phyloP scores from a whole-genome alignment of 1,140 invertebrate species.

The Drosophila aff. region DNA sequence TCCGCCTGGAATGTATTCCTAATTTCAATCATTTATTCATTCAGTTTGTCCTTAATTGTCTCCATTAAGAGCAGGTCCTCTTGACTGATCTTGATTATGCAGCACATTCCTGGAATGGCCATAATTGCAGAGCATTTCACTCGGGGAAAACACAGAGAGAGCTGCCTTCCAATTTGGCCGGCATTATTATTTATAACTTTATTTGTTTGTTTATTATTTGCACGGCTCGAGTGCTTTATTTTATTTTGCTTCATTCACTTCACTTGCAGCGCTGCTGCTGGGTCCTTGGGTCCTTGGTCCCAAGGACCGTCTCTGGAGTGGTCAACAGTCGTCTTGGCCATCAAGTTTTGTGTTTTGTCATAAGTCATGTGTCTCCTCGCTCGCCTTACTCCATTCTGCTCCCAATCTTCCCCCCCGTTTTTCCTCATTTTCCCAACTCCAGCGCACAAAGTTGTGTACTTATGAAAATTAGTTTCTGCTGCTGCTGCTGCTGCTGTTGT shows the following conservation, averaged over 20 bases:
- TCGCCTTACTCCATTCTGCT: background rate
- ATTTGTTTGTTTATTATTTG: slow-evolving; percentile 26
- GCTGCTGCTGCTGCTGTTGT: slow-evolving; percentile 26
- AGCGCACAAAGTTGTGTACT: slow-evolving; percentile 42
- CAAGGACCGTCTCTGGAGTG: slow-evolving; percentile 12
- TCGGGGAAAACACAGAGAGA: background rate
- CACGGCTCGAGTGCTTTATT: slow-evolving; percentile 9
- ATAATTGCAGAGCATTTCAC: slow-evolving; percentile 1
- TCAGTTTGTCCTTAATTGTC: background rate
- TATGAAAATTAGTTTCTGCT: slow-evolving; percentile 65
- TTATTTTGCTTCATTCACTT: slow-evolving; percentile 14
- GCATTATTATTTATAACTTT: slow-evolving; percentile 37
- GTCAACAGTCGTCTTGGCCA: slow-evolving; percentile 25
- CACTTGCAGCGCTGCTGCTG: background rate
- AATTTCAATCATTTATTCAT: slow-evolving; percentile 2
- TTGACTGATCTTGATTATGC: slow-evolving; percentile 1
- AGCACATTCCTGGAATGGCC: slow-evolving; percentile 6
- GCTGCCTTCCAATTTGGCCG: slow-evolving; percentile 12
- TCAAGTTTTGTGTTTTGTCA: slow-evolving; percentile 38
- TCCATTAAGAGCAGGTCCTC: background rate
- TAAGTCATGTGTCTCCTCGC: slow-evolving; percentile 30
- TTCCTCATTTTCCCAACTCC: slow-evolving; percentile 8
- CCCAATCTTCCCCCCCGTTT: background rate
- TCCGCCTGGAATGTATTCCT: background rate
- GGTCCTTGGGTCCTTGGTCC: background rate